These are phyloP conservation scores for Eunapius fragilis DNA, from an alignment of 37 sponge, comb jelly and placozoan species.

Conservation along the genomic window DNA sequence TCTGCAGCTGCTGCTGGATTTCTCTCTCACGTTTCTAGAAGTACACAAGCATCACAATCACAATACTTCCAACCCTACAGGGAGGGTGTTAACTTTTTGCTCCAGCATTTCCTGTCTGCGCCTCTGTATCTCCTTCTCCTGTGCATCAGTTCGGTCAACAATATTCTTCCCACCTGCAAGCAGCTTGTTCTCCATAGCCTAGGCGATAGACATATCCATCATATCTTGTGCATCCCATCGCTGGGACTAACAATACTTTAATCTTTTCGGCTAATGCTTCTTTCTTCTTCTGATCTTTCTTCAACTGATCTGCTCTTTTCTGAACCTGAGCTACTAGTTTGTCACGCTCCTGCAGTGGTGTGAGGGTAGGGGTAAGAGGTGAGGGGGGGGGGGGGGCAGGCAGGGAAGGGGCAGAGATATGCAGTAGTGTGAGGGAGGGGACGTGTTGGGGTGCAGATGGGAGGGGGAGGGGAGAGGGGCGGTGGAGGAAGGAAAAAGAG, in stretches of 20 bases:
- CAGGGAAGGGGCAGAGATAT: not conserved
- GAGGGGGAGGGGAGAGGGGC: not conserved
- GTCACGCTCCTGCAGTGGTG: constrained; percentile 65
- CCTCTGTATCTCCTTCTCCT: constrained; percentile 72
- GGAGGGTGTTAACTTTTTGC: constrained; percentile 56
- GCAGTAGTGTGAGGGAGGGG: not conserved
- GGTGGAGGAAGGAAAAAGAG: not conserved
- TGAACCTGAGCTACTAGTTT: constrained; percentile 67
- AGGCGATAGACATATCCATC: not conserved
- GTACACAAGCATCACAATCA: not conserved
- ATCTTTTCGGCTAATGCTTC: constrained; percentile 80
- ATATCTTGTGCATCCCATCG: not conserved
- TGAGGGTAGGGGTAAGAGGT: not conserved
- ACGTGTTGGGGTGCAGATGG: not conserved
- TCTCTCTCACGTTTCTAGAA: constrained; percentile 74
- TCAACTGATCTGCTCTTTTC: constrained; percentile 50
- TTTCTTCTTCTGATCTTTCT: constrained; percentile 87
- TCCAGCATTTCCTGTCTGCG: constrained; percentile 79
- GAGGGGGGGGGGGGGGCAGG: not conserved
- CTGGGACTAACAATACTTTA: constrained; percentile 25
- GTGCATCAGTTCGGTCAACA: constrained; percentile 72
- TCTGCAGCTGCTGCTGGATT: constrained; percentile 83
- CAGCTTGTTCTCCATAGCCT: constrained; percentile 98
- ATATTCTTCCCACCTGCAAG: constrained; percentile 88
- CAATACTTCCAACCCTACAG: no score